Base-by-base conservation (phyloP, 2,113 vertebrate genomes). In the Bos javanicus region DNA sequence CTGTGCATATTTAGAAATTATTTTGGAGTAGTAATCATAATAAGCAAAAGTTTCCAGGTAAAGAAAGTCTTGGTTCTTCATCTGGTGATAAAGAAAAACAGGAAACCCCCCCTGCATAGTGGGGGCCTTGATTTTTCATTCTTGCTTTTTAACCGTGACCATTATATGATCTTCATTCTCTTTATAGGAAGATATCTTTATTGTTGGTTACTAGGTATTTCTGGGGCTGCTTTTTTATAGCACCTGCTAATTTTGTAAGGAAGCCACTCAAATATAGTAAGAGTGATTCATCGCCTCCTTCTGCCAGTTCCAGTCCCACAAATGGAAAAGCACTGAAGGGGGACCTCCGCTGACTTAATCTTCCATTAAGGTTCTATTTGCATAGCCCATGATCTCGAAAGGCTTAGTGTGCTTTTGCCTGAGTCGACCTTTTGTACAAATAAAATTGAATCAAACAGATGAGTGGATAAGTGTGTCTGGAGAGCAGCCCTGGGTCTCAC, bases 391-490 rank as follows among this genome's bases (percentile, higher is more conserved):
- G 94, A 89, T 91, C 91, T 91, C 91, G 60, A 33, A 92, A 59
- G 91, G 64, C 74, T 86, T 90, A 91, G 62, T 59, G 86, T 91
- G 59, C 91, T n/a, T 15, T 80, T 90, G 64, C 91, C 87, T 91
- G 83, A 84, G 36, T 84, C 81, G 81, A 93, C 89, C 71, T 85
- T 95, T 97, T 96, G 74, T 98, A 88, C 71, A 93, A 64, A 93
- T 46, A 93, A 95, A 97, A 95, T 59, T 59, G 50, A 97, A 97
- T 95, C 84, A 57, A 87, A 90, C 93, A 95, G 74, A 94, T 78
- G 87, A 96, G 86, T 88, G 90, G 81, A 8, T 91, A 50, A 74
- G 50, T 89, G 52, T 88, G 95, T 91, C 93, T 93, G 85, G 59
- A 93, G 36, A 78, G 25, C 82, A 39, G 87, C 83, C 62, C 46